Conservation (phyloP, 30 jellyfish, hydroid and myxozoan genomes). For the Chrysaora quinquecirrha region DNA sequence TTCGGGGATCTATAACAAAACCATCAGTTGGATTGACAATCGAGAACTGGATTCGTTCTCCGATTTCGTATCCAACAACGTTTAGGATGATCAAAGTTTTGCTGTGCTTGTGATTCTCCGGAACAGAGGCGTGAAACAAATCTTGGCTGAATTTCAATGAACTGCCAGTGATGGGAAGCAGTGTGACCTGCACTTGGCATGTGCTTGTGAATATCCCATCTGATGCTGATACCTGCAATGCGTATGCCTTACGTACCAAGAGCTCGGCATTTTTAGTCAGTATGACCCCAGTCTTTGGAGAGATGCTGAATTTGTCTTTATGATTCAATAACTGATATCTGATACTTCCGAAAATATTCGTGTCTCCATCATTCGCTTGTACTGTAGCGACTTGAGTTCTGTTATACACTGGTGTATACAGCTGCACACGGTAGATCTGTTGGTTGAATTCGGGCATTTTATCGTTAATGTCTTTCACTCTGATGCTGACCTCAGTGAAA, state of each 20-base stretch:
- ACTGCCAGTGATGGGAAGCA: constrained; percentile 13
- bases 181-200: constrained; percentile 48
- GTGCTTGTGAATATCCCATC: constrained; percentile 84
- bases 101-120: constrained; percentile 60
- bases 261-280: constrained; percentile 49
- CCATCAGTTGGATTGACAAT: constrained; percentile 66
- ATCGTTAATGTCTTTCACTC: constrained; percentile 78
- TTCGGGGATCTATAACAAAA: constrained; percentile 54
- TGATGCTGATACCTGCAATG: constrained; percentile 69
- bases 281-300: constrained; percentile 68
- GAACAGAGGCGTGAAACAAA: constrained; percentile 51
- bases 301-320: constrained; percentile 44
- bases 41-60: constrained; percentile 69
- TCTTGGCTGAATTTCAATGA: constrained; percentile 62
- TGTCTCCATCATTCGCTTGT: constrained; percentile 86
- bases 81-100: constrained; percentile 37
- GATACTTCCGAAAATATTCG: constrained; percentile 61
- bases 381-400: constrained; percentile 71
- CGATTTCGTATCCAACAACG: constrained; percentile 84
- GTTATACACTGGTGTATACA: constrained; percentile 74
- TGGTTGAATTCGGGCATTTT: constrained; percentile 82
- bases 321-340: constrained; percentile 55
- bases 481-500: constrained; percentile 62
- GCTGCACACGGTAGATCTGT: constrained; percentile 37
- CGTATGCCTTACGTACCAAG: constrained; percentile 24